Conservation (phyloP, 2,888 invertebrate species). For the Antitype chi region DNA sequence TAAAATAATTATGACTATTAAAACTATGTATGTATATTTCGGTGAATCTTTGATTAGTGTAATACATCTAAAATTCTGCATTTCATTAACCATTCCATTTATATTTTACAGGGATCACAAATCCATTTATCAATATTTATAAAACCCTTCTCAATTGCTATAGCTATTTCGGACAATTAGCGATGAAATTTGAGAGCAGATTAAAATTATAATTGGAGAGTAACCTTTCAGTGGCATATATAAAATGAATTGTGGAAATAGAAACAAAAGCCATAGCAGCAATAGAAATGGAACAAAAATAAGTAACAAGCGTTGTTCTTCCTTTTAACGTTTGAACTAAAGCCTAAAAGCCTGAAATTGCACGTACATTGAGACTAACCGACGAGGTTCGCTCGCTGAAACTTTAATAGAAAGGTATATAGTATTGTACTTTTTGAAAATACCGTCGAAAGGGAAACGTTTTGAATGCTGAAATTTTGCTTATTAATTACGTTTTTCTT, state of each 20-base stretch:
- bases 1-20: not conserved
- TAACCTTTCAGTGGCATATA: not conserved
- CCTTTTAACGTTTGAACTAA: slow-evolving; percentile 56
- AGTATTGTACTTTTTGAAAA: not conserved
- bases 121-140: not conserved
- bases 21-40: not conserved
- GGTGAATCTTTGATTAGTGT: not conserved
- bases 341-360: slow-evolving; percentile 62
- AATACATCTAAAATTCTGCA: not conserved
- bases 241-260: slow-evolving; percentile 6
- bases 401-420: slow-evolving; percentile 46
- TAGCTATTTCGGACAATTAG: not conserved
- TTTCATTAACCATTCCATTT: not conserved
- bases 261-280: slow-evolving; percentile 29
- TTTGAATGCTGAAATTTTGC: not conserved
- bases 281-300: slow-evolving; percentile 46
- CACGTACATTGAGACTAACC: slow-evolving; percentile 52
- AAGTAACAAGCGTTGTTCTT: slow-evolving; percentile 45
- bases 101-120: not conserved
- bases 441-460: not conserved
- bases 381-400: slow-evolving; percentile 35
- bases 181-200: not conserved
- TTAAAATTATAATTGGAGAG: not conserved
- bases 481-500: not conserved
- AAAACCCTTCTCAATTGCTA: not conserved